Evolutionary conservation across 2,797 vertebrate genomes (phyloP).

Genomic region (Xiphophorus birchmanni): DNA sequence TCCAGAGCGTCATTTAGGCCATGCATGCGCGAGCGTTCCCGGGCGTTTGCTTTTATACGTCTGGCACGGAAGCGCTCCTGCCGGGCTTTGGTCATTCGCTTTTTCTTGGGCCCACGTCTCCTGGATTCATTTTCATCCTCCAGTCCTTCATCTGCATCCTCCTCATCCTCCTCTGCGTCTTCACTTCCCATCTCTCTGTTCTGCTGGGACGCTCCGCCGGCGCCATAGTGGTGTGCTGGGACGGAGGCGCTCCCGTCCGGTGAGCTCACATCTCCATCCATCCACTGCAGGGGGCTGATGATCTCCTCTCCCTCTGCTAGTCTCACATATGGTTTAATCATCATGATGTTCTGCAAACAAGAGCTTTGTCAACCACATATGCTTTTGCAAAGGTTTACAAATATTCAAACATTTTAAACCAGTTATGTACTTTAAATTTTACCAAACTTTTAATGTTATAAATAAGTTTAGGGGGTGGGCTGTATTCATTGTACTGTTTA

Average conservation of each 20-base stretch:
- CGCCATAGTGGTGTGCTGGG: slow-evolving; percentile 65
- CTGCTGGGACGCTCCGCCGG: slow-evolving; percentile 53
- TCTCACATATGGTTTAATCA: slow-evolving; percentile 84
- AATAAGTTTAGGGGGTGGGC: neutral
- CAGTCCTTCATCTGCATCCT: slow-evolving; percentile 84
- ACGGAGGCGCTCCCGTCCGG: slow-evolving; percentile 81
- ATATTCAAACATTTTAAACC: neutral
- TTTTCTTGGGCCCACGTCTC: slow-evolving; percentile 94
- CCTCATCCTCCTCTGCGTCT: slow-evolving; percentile 83
- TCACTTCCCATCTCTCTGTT: slow-evolving; percentile 76
- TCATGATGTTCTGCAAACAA: slow-evolving; percentile 77
- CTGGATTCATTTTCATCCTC: slow-evolving; percentile 88
- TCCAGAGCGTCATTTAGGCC: slow-evolving; percentile 95
- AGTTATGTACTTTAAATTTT: neutral
- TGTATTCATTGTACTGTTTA: too few relatives aligned
- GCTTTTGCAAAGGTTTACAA: neutral
- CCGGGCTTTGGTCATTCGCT: slow-evolving; percentile 95
- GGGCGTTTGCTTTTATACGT: slow-evolving; percentile 92
- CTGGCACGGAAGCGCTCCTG: slow-evolving; percentile 91
- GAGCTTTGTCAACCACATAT: slow-evolving; percentile 6
- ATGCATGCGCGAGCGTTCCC: slow-evolving; percentile 94
- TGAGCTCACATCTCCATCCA: slow-evolving; percentile 82
- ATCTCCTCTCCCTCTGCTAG: slow-evolving; percentile 84
- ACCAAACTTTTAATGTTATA: neutral
- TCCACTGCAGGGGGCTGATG: slow-evolving; percentile 84